These are phyloP conservation scores for Labroides dimidiatus DNA, from an alignment of 2,797 vertebrate genomes.

Conservation along the genomic window DNA sequence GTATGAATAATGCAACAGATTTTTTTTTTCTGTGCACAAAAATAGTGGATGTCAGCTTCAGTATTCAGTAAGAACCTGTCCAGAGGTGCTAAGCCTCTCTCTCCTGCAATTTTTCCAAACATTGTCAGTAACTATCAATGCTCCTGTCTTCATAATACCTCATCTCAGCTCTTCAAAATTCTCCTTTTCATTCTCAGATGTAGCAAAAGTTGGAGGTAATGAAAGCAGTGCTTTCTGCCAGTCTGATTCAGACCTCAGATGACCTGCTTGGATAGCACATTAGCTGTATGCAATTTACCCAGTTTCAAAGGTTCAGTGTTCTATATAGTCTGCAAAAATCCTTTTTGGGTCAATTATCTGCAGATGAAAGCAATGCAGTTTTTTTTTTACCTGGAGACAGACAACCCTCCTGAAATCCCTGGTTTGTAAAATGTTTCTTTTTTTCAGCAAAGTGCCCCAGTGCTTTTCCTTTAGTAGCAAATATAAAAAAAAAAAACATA, in stretches of 20 bases:
- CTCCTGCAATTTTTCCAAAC: slow-evolving; percentile 16
- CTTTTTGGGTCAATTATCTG: slow-evolving; percentile 59
- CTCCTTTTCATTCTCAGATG: slow-evolving; percentile 48
- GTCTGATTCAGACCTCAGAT: slow-evolving; percentile 56
- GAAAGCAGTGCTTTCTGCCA: slow-evolving; percentile 34
- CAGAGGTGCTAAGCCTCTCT: slow-evolving; percentile 6
- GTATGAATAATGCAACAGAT: background rate
- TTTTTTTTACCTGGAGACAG: slow-evolving; percentile 26
- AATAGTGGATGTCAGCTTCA: background rate
- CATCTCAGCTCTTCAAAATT: slow-evolving; percentile 47
- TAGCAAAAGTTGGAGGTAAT: slow-evolving; percentile 31
- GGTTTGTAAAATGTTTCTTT: slow-evolving; percentile 7
- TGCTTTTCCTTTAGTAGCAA: slow-evolving; percentile 32
- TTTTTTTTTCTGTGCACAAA: background rate
- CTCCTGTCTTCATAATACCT: slow-evolving; percentile 57
- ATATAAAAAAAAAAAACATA: background rate
- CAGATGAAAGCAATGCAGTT: slow-evolving; percentile 50
- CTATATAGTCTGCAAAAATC: slow-evolving; percentile 47
- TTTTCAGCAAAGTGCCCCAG: slow-evolving; percentile 19
- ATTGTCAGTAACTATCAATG: slow-evolving; percentile 26
- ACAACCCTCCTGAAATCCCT: slow-evolving; percentile 14
- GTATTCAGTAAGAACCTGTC: slow-evolving; percentile 11
- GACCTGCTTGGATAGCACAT: slow-evolving; percentile 61
- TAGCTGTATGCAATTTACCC: slow-evolving; percentile 56
- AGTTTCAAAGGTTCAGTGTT: slow-evolving; percentile 54